Base-by-base conservation (phyloP, 2,888 invertebrate genomes). In the Hesperia comma region DNA sequence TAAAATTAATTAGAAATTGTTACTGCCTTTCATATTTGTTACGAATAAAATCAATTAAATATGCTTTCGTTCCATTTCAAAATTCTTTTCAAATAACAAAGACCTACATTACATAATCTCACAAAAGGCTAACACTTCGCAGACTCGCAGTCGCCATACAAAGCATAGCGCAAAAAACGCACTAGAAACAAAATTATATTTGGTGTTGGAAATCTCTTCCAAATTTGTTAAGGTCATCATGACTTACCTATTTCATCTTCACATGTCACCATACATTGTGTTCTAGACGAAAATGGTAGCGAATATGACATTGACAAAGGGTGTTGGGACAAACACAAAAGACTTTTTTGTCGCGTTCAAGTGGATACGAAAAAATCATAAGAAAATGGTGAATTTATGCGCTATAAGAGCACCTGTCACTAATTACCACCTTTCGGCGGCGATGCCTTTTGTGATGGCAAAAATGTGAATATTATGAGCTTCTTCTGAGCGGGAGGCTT, bases 371-470 rank as follows among this genome's bases (percentile, higher is more conserved):
- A 84, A 86, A 87, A 87, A 79, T 70, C 67, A 67, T 74, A 74
- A 78, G 75, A 74, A 77, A 80, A 79, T 77, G 75, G 80, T 72
- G 79, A 85, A 90, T 87, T 88, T 87, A 88, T 90, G 76, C 77
- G 77, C 81, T 86, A 86, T 84, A 78, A 81, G 80, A 85, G 85
- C 90, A 92, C 92, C 92, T 92, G 92, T 91, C 85, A 78, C 88
- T 92, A 92, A 92, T 92, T 91, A 88, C 91, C 90, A 90, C 87
- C 90, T 90, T 90, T 90, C 86, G 90, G 87, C 91, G 91, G 90
- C 80, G 76, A 77, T 75, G 61, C 74, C 79, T 80, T 87, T 87
- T 85, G 80, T 80, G 79, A 82, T 74, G 77, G 74, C 78, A 79
- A 81, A 79, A 75, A 80, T 71, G 70, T 74, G 71, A 70, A 63